Evolutionary conservation across 2,113 vertebrate genomes (phyloP), one percentile per base, ranked within the genome.

Genomic region (Origma solitaria): DNA sequence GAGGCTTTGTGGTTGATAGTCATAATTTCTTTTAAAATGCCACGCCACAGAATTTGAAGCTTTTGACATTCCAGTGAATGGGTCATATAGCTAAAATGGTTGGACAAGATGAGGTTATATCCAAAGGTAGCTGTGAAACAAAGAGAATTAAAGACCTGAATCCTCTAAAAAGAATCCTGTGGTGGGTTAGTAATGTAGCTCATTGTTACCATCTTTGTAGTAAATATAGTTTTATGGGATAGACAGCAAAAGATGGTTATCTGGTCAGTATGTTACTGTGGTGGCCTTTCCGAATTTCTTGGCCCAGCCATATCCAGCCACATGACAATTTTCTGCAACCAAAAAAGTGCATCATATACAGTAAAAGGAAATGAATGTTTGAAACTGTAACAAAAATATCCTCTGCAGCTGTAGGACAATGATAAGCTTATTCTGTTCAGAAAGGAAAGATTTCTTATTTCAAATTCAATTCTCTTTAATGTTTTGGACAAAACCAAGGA

Each of bases 231-330:
- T 53, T 15, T 68, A 45, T 45, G 8, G 24, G 16, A 50, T 40
- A 30, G 38, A 44, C 10, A 66, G 38, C 37, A 40, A 75, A 40
- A 66, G 4, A n/a, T 61, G 21, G 10, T 56, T 7, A 1, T 40
- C 17, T 49, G 4, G 9, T 82, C 24, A 37, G 15, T n/a, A 19
- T 20, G 23, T 44, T 62, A 22, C 11, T 0, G 0, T 4, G 2
- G 8, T 53, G 27, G 8, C 20, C 38, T 54, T 66, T 28, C 57
- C 31, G 9, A 78, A 80, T 42, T 72, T 86, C 18, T 64, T 93
- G 21, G 25, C 6, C 6, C 18, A 87, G 19, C 3, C 14, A 51
- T 28, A 12, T 38, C 13, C 22, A 79, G 15, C 7, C 24, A 20
- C 9, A n/a, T 50, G 21, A 20, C 12, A 33, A 64, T 47, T 56